phyloP scores from a whole-genome alignment of 2,113 vertebrate species.

The Pedetes capensis region DNA sequence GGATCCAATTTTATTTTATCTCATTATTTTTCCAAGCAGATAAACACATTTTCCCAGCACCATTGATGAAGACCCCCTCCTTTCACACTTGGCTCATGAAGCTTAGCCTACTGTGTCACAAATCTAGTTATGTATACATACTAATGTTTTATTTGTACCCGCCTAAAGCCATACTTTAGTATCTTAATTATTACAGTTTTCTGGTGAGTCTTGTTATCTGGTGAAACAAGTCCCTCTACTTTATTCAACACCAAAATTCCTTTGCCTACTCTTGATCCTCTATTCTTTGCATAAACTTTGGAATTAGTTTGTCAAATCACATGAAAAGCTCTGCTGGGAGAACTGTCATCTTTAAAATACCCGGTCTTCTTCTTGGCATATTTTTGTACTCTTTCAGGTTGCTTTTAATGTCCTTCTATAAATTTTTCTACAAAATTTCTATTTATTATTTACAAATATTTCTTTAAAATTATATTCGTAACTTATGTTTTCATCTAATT shows the following conservation, averaged over 20 bases:
- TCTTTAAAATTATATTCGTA: neutral
- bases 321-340: neutral
- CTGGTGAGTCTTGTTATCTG: neutral
- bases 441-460: neutral
- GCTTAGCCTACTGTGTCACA: neutral
- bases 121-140: neutral
- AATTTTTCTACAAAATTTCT: neutral
- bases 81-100: neutral
- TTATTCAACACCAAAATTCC: neutral
- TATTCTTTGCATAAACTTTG: conserved; percentile 45
- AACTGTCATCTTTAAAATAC: conserved; percentile 29
- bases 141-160: neutral
- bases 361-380: neutral
- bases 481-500: neutral
- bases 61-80: neutral
- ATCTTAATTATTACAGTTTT: neutral
- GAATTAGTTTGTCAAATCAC: conserved; percentile 28
- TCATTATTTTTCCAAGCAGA: neutral
- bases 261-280: neutral
- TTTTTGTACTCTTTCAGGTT: neutral
- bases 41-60: neutral
- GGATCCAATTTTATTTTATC: neutral
- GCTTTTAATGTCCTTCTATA: neutral
- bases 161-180: neutral
- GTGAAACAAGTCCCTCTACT: neutral